Evolutionary conservation across 2,113 vertebrate genomes (phyloP).

Genomic region (Tenebrosternarchus preto): DNA sequence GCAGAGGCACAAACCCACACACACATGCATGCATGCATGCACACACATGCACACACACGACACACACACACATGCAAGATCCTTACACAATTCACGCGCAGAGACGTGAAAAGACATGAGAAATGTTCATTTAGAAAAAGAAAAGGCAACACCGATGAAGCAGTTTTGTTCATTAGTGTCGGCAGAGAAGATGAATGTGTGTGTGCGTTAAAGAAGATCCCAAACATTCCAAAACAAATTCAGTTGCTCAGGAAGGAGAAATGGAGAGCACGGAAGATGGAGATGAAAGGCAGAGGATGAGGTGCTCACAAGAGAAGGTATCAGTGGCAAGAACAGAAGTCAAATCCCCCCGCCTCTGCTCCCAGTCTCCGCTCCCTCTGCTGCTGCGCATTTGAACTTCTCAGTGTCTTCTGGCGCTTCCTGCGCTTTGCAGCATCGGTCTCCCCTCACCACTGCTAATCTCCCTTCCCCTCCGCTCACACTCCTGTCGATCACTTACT

Average conservation of each 20-base stretch:
- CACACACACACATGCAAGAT: conserved; percentile 27
- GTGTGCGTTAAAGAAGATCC: conserved; percentile 35
- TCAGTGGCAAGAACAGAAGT: conserved; percentile 33
- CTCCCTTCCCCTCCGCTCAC: conserved; percentile 1
- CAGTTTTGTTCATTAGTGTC: conserved; percentile 56
- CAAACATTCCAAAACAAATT: conserved; percentile 57
- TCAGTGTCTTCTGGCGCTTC: neutral
- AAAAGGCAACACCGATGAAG: conserved; percentile 55
- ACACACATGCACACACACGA: neutral
- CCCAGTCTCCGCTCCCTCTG: conserved; percentile 31
- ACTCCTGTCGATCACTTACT: conserved; percentile 21
- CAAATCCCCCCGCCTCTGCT: conserved; percentile 15
- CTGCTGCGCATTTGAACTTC: conserved; percentile 16
- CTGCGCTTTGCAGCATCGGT: conserved; percentile 20
- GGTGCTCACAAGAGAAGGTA: conserved; percentile 24
- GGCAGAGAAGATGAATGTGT: conserved; percentile 61
- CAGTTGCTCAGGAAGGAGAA: neutral
- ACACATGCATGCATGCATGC: neutral
- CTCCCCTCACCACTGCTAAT: conserved; percentile 3
- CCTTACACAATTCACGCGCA: no score
- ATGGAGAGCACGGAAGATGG: neutral
- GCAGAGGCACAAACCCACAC: conserved; percentile 1
- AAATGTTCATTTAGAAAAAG: no score
- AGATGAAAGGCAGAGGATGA: conserved; percentile 6
- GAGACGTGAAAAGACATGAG: no score